Conservation (phyloP, 2,888 invertebrate species). For the Phymatocera aterrima region DNA sequence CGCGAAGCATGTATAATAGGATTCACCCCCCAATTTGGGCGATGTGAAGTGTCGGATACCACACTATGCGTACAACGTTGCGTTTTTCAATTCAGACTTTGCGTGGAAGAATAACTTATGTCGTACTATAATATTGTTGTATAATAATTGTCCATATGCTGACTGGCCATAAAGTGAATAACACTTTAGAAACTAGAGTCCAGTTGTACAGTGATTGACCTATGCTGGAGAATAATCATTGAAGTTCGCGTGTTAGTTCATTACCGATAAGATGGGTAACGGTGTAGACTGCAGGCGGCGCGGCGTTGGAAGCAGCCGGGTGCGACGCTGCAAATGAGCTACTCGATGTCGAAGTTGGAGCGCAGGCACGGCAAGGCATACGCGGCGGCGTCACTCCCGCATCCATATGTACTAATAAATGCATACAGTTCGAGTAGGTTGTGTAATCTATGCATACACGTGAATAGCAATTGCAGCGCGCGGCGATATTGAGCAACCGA, state of each 20-base stretch:
- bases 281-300: background rate
- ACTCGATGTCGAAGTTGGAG: conserved; percentile 2
- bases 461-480: background rate
- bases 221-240: background rate
- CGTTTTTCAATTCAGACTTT: no score
- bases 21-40: background rate
- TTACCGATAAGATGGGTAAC: background rate
- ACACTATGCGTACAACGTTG: background rate
- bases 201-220: background rate
- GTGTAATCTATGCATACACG: conserved; percentile 1
- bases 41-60: conserved; percentile 1
- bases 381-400: background rate
- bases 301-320: background rate
- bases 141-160: no score
- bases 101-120: no score
- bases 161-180: no score
- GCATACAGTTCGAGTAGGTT: background rate
- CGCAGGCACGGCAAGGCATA: background rate
- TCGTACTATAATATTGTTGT: no score
- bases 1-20: conserved; percentile 9
- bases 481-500: background rate
- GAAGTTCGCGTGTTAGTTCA: no score
- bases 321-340: background rate
- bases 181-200: no score
- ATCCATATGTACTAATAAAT: background rate